These are phyloP conservation scores for Potamilus streckersoni DNA, from an alignment of 1,140 invertebrate species.

Conservation along the genomic window DNA sequence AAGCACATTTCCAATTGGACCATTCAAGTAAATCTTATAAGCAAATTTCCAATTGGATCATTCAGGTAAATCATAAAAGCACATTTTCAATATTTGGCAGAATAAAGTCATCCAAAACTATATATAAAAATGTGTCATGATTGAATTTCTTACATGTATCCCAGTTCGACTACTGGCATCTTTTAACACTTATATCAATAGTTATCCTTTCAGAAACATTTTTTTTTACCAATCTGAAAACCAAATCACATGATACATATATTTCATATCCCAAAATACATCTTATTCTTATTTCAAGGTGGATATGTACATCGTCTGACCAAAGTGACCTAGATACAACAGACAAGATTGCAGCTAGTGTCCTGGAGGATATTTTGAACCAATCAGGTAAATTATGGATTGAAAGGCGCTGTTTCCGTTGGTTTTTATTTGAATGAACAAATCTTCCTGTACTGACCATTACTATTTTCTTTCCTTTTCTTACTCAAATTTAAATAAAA, in stretches of 20 bases:
- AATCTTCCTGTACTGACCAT: no score
- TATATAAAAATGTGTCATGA: neutral
- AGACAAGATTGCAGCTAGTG: slow-evolving; percentile 73
- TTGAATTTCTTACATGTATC: neutral
- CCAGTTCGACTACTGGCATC: neutral
- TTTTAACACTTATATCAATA: no score
- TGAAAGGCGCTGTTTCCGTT: neutral
- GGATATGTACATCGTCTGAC: slow-evolving; percentile 77
- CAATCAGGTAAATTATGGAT: slow-evolving; percentile 53
- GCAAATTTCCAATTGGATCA: neutral
- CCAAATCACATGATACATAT: neutral
- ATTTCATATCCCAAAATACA: slow-evolving; percentile 7
- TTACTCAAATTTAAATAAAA: no score
- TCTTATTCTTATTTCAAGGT: slow-evolving; percentile 65
- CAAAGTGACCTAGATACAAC: slow-evolving; percentile 72
- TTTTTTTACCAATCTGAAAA: neutral
- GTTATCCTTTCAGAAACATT: no score
- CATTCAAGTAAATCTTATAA: neutral
- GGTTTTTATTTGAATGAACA: neutral
- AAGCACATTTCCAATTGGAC: neutral
- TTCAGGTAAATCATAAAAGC: neutral
- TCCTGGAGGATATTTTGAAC: slow-evolving; percentile 70
- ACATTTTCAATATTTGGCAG: neutral
- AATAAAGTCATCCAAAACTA: no score
- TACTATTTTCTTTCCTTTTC: no score